phyloP scores from a whole-genome alignment of 2,797 vertebrate species.

The Acrocephalus scirpaceus region DNA sequence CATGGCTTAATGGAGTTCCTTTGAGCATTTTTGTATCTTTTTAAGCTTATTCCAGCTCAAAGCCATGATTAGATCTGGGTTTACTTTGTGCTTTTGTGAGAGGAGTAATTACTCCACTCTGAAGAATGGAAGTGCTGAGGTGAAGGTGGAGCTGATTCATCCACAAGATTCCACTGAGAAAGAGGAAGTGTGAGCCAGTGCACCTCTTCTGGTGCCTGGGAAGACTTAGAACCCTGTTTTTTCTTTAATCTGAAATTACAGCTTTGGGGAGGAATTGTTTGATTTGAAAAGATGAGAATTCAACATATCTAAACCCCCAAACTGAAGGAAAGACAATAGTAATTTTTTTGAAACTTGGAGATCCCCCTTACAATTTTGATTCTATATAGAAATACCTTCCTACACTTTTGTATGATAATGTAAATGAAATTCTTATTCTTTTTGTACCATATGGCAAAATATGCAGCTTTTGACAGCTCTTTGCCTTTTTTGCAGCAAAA shows the following conservation, averaged over 20 bases:
- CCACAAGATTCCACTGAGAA: fast-evolving
- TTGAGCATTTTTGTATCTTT: neutral
- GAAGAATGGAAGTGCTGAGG: neutral
- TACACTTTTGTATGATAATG: neutral
- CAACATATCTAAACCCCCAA: neutral
- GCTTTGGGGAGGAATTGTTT: neutral
- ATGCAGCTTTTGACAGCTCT: neutral
- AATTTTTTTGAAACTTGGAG: neutral
- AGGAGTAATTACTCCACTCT: neutral
- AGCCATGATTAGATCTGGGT: neutral
- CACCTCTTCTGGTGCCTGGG: neutral
- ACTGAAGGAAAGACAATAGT: neutral
- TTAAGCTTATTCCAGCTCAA: neutral
- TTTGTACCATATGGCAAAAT: neutral
- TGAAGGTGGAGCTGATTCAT: neutral
- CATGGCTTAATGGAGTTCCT: neutral
- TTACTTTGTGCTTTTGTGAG: neutral
- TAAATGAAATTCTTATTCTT: neutral
- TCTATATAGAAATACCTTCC: neutral
- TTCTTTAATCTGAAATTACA: neutral
- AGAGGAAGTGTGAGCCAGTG: neutral
- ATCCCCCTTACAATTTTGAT: neutral
- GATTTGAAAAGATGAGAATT: neutral
- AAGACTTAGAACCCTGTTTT: neutral
- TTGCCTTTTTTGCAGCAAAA: neutral